These are phyloP conservation scores for Sebastes variabilis DNA, from an alignment of 2,797 vertebrate species.

Conservation along the genomic window DNA sequence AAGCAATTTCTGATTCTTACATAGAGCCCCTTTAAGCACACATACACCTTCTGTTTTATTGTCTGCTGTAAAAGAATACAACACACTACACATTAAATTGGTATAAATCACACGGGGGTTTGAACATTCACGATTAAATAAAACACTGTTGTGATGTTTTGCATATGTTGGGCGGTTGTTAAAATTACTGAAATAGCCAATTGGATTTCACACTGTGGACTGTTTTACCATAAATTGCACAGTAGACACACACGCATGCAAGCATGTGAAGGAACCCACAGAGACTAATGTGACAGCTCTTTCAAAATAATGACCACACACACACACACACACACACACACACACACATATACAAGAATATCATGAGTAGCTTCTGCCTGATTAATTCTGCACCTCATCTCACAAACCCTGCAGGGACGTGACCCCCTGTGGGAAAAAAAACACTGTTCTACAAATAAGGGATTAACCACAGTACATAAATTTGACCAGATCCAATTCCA, in stretches of 20 bases:
- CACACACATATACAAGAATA: conserved; percentile 14
- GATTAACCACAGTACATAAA: conserved; percentile 40
- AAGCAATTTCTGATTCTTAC: too few species aligned
- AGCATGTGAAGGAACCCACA: not conserved
- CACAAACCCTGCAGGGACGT: conserved; percentile 38
- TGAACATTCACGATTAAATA: not conserved
- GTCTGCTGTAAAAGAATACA: not conserved
- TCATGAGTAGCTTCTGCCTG: conserved; percentile 30
- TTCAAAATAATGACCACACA: conserved; percentile 3
- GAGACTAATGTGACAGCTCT: conserved; percentile 12
- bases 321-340: conserved; percentile 13
- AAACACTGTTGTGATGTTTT: not conserved
- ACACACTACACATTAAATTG: not conserved
- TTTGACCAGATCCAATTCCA: conserved; percentile 13
- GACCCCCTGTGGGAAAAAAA: conserved; percentile 26
- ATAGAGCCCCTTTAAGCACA: not conserved
- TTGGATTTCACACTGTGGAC: not conserved
- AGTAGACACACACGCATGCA: not conserved
- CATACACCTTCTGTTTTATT: not conserved
- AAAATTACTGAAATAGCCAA: not conserved
- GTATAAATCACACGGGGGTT: not conserved
- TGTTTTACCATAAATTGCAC: not conserved
- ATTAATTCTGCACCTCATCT: conserved; percentile 50
- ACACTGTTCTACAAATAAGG: conserved; percentile 53
- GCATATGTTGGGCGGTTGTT: not conserved